phyloP scores from a whole-genome alignment of 2,797 vertebrate species.

The Rhinatrema bivittatum region DNA sequence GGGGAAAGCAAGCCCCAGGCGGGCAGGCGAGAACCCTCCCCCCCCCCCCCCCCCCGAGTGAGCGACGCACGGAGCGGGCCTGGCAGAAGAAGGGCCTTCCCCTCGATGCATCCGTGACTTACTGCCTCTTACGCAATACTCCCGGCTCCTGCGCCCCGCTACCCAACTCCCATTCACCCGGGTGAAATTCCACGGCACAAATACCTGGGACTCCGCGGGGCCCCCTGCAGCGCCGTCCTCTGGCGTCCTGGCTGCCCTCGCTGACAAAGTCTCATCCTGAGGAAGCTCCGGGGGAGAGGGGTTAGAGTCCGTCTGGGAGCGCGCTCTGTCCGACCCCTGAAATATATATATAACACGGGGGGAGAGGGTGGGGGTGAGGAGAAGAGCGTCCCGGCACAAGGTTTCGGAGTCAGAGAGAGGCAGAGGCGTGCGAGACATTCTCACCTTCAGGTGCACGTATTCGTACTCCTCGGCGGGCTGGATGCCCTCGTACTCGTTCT shows the following conservation, averaged over 20 bases:
- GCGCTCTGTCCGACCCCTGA: constrained; percentile 4
- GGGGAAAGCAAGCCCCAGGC: no score
- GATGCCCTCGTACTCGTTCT: constrained; percentile 84
- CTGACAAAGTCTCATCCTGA: not conserved
- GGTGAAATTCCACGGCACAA: constrained; percentile 12
- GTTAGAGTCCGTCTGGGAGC: not conserved
- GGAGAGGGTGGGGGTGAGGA: not conserved
- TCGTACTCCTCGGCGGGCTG: constrained; percentile 39
- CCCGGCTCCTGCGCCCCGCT: no score
- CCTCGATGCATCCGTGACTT: no score
- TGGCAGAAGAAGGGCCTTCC: no score
- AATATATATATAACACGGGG: no score
- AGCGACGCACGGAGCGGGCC: no score
- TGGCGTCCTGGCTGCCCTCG: not conserved
- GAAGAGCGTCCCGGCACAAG: no score
- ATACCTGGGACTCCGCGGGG: not conserved
- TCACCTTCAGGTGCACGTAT: constrained; percentile 54
- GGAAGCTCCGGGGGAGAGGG: not conserved
- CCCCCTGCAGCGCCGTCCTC: not conserved
- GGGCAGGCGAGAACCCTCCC: no score
- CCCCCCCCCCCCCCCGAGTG: constrained; percentile 17
- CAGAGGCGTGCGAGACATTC: no score
- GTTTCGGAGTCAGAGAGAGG: not conserved
- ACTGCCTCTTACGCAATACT: no score
- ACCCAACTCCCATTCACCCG: constrained; percentile 23